Evolutionary conservation across 2,888 invertebrate species (phyloP).

Genomic region (Phengaris arion): DNA sequence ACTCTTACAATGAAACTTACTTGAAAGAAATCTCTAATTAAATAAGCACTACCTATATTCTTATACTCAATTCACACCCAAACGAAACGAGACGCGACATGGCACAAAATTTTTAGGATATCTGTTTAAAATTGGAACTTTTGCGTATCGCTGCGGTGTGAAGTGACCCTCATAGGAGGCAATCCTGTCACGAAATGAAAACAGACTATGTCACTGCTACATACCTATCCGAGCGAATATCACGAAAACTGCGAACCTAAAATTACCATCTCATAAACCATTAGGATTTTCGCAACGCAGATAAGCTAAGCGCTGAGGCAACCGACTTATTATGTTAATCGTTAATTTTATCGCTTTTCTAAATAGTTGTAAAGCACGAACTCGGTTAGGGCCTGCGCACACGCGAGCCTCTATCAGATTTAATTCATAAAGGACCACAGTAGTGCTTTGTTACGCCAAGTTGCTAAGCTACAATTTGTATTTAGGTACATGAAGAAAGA

Average conservation of each 20-base stretch:
- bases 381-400: constrained; percentile 29
- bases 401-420: constrained; percentile 30
- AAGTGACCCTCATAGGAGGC: no score
- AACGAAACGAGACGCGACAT: no score
- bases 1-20: no score
- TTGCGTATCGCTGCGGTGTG: no score
- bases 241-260: constrained; percentile 6
- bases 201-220: no score
- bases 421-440: constrained; percentile 30
- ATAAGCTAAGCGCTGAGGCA: constrained; percentile 31
- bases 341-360: constrained; percentile 39
- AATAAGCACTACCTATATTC: no score
- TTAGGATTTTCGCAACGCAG: constrained; percentile 25
- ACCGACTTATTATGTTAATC: constrained; percentile 37
- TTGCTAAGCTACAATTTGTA: not conserved
- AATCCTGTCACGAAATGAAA: no score
- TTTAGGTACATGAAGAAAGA: not conserved
- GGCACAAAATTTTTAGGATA: no score
- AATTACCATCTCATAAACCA: constrained; percentile 24
- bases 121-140: no score
- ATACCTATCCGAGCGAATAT: no score
- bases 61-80: no score
- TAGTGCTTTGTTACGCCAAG: not conserved
- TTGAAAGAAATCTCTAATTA: no score
- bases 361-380: constrained; percentile 41